Evolutionary conservation across 2,797 vertebrate species (phyloP), one percentile per base, ranked within the genome.

Genomic region (Salarias fasciatus): DNA sequence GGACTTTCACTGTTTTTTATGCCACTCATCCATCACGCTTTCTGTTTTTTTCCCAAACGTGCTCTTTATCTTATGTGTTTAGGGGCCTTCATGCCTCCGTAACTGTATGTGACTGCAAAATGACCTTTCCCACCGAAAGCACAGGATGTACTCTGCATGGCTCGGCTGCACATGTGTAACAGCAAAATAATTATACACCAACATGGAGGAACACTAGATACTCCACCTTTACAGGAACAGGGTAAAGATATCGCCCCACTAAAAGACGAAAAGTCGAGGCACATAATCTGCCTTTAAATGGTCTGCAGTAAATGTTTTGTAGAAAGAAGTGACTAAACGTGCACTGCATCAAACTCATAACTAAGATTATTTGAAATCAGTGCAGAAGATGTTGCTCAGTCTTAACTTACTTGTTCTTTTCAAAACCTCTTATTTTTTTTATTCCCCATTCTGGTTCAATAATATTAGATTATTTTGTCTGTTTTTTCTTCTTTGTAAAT

Each of bases 21-120:
- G 44, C 44, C 54, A 59, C 33, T 73, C 62, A 68, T 74, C 73
- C 56, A 57, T 80, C 72, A 77, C 11, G 11, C 49, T 62, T 63
- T 29, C 62, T 11, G 75, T 49, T 57, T 7, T 53, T 18, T 52
- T 50, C 38, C 46, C 54, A 60, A 72, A 76, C 62, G 53, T 48
- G 28, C 35, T 61, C 47, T 15, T 5, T n/a, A 33, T 52, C 46
- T 57, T 41, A 36, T 53, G 67, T 68, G 46, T 63, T 64, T 60
- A 14, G 33, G 52, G 44, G 42, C 12, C 45, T 0, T n/a, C 2
- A 2, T 44, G 44, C 6, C 6, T 41, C 13, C 49, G 11, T 53
- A 8, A 40, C 33, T 50, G 14, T 45, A 46, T 18, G 59, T 49
- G 43, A 42, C 56, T 62, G 13, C 35, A 58, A 53, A 63, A 47